Base-by-base conservation (phyloP, 1,140 invertebrate species). In the Drosophila punjabiensis region DNA sequence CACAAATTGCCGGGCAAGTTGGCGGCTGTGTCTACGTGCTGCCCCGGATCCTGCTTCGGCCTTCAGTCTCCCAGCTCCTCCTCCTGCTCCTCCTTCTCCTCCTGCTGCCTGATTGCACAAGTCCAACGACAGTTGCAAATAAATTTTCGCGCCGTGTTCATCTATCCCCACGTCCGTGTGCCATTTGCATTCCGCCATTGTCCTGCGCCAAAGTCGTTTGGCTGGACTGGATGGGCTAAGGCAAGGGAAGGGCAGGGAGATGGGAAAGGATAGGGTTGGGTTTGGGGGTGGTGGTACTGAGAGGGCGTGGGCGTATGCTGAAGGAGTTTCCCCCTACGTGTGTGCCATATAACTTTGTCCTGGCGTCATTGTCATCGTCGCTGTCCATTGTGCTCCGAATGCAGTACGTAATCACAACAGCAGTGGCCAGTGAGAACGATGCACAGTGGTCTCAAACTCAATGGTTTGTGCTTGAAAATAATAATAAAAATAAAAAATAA, bases 151-250 rank as follows among this genome's bases (percentile, higher is more conserved):
- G 37, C 76, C 77, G 81, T 88, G 84, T 76, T 79, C 80, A 81
- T 81, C 76, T 68, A 73, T 68, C 30, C 45, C 60, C 82, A 82
- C 82, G 81, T 88, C 85, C 78, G 82, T 70, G 70, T 65, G 81
- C 85, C 85, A 88, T 88, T 88, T 88, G 85, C 85, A 88, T 89
- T 88, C 81, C 74, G 43, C 74, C 81, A 78, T 89, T 88, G 84
- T 87, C 77, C 74, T 81, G 77, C 60, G 67, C 65, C 78, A 69
- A 58, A 75, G 71, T 75, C 71, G 67, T 75, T 75, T 74, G 68
- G 69, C 32, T 39, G 10, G 30, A 9, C 13, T 11, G 55, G 43
- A 30, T 43, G 43, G 43, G 11, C 5, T 35, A 20, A 55, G 52
- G 41, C 33, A 14, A 9, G 20, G 20, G 33, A 30, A 2, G 13